A percentile compares a stretch with the other conserved stretches of the same genome.
phyloP scores from a whole-genome alignment of 2,888 invertebrate genomes.

The Synergus japonicus region DNA sequence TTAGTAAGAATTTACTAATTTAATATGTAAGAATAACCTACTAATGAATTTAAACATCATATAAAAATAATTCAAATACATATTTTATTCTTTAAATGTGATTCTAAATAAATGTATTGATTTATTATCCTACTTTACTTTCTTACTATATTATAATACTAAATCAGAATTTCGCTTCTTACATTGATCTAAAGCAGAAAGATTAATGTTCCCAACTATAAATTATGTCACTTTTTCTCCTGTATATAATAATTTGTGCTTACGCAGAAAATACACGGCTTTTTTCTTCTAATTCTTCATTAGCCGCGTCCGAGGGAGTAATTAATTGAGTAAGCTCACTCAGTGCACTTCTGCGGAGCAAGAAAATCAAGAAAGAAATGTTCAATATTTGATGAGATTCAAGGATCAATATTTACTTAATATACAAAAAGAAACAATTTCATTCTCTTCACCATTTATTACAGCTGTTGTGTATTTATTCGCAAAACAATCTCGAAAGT shows the following conservation, averaged over 20 bases:
- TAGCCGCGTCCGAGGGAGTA: conserved; percentile 2
- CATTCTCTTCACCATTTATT: background rate
- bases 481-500: background rate
- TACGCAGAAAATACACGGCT: background rate
- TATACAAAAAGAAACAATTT: background rate
- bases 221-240: background rate
- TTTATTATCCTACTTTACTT: background rate
- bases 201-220: background rate
- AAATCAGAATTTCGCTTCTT: background rate
- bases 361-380: background rate
- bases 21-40: too few relatives aligned
- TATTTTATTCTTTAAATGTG: too few relatives aligned
- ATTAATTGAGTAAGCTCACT: conserved; percentile 23
- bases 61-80: too few relatives aligned
- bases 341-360: conserved; percentile 10
- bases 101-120: background rate
- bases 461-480: background rate
- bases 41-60: too few relatives aligned
- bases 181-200: background rate
- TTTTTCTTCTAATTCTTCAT: conserved; percentile 24
- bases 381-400: background rate
- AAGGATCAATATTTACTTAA: background rate
- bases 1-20: too few relatives aligned
- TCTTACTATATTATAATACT: background rate
- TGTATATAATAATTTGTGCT: conserved; percentile 20